Conservation (phyloP, 2,888 invertebrate species). For the Drosophila vallismaia region DNA sequence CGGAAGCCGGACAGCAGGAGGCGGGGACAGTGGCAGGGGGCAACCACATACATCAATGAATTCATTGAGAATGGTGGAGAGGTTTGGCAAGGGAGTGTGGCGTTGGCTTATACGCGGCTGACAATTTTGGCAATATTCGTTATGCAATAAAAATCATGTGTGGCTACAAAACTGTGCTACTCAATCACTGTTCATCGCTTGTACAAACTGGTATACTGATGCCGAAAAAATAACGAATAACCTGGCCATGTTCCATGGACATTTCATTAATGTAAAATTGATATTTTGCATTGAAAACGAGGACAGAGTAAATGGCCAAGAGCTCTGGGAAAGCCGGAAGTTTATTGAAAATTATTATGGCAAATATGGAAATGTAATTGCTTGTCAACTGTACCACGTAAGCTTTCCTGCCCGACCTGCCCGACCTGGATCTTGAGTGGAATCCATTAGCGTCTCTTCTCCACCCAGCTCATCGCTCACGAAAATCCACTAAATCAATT, state of each 20-base stretch:
- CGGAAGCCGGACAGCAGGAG: not conserved
- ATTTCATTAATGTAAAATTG: slow-evolving; percentile 34
- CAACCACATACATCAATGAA: slow-evolving; percentile 43
- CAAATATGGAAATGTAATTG: slow-evolving; percentile 58
- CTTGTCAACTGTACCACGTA: slow-evolving; percentile 33
- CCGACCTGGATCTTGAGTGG: slow-evolving; percentile 16
- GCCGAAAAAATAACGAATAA: not conserved
- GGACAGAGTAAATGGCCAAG: not conserved
- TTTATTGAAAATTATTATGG: slow-evolving; percentile 62
- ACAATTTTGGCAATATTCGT: slow-evolving; percentile 73
- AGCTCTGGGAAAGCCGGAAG: slow-evolving; percentile 39
- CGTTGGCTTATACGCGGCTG: slow-evolving; percentile 32
- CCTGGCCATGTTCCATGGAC: not conserved
- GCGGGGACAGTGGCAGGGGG: not conserved
- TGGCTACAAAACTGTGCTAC: slow-evolving; percentile 37
- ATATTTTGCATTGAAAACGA: not conserved
- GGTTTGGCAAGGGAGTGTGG: not conserved
- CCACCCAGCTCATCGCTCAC: not conserved
- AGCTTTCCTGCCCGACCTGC: slow-evolving; percentile 18
- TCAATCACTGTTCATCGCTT: slow-evolving; percentile 25
- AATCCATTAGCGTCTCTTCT: slow-evolving; percentile 59
- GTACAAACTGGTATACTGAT: slow-evolving; percentile 52
- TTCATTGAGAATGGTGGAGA: slow-evolving; percentile 8
- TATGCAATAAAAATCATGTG: slow-evolving; percentile 71
- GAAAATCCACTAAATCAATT: slow-evolving; percentile 70